Base-by-base conservation (phyloP, 2,113 vertebrate genomes). In the Podocnemis expansa region DNA sequence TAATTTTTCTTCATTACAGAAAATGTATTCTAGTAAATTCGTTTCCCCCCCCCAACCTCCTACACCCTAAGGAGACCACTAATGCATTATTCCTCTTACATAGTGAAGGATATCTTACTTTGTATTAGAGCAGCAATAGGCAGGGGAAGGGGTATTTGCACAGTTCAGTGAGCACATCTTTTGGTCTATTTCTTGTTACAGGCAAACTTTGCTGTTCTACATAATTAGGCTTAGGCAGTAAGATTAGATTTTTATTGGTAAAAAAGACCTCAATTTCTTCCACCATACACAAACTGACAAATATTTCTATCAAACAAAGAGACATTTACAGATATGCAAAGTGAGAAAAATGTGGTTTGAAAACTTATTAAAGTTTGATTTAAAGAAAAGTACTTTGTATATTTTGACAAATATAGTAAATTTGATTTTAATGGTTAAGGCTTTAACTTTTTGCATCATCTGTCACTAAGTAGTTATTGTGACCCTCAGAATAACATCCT, bases 131-230 rank as follows among this genome's bases (percentile, higher is more conserved):
- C 94, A 93, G 89, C 85, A 89, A 94, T 94, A 94, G 93, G 25
- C 54, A 43, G 8, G 93, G 88, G 93, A 97, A 96, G 87, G 78
- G 88, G 93, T 90, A 82, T 96, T 96, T 89, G 67, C 93, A 87
- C 93, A 94, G 93, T 63, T 94, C 94, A 97, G 56, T 91, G 93
- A 97, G 88, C 93, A 94, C 91, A 88, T n/a, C 67, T 89, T 93
- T 93, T 85, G 78, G 94, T 89, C 89, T 96, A 0, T 78, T 96
- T 96, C 90, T 88, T 67, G 63, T 90, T 91, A 73, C 55, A 89
- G 88, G 58, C 54, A 91, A 91, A 94, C 95, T 93, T 93, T 63
- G 89, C 51, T 80, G 91, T 85, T 93, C 27, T 47, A 90, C 51
- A 87, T 90, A 89, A 94, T 70, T 70, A n/a, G 34, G 34, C 34